Percentiles rank a stretch among this genome's conserved stretches.
phyloP scores from a whole-genome alignment of 1,140 invertebrate species.

The Phthorimaea operculella region DNA sequence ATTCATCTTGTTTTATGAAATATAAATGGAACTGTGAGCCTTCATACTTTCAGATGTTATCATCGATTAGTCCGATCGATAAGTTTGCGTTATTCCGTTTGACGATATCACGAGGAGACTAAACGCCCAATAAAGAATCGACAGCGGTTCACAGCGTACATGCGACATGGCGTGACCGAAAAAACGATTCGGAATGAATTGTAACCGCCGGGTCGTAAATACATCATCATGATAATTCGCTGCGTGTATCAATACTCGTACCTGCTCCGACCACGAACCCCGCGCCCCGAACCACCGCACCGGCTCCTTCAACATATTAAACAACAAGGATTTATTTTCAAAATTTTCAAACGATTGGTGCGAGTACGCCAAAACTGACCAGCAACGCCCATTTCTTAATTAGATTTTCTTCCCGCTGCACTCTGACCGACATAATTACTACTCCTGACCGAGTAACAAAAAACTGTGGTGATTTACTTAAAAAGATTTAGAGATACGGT shows the following conservation, averaged over 20 bases:
- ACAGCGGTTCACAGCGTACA: constrained; percentile 42
- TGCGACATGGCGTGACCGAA: constrained; percentile 64
- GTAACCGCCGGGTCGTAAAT: constrained; percentile 49
- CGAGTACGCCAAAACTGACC: constrained; percentile 33
- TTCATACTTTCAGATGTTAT: constrained; percentile 22
- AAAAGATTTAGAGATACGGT: constrained; percentile 56
- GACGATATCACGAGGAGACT: constrained; percentile 35
- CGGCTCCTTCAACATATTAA: neutral
- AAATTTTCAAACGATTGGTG: constrained; percentile 36
- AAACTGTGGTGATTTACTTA: constrained; percentile 61
- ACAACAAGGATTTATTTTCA: constrained; percentile 4
- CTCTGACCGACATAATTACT: constrained; percentile 65
- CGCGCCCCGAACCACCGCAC: constrained; percentile 9
- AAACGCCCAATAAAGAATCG: constrained; percentile 51
- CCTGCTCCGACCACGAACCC: constrained; percentile 10
- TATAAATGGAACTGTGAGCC: neutral
- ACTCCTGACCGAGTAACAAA: constrained; percentile 54
- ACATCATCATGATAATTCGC: constrained; percentile 52
- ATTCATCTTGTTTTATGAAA: neutral
- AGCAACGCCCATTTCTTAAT: constrained; percentile 58
- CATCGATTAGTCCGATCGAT: constrained; percentile 29
- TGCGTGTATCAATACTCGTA: constrained; percentile 30
- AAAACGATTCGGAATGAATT: constrained; percentile 56
- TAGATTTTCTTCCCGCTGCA: constrained; percentile 62
- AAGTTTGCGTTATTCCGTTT: constrained; percentile 33